These are phyloP conservation scores for Thymelicus lineola DNA, from an alignment of 2,888 invertebrate species.

Conservation along the genomic window DNA sequence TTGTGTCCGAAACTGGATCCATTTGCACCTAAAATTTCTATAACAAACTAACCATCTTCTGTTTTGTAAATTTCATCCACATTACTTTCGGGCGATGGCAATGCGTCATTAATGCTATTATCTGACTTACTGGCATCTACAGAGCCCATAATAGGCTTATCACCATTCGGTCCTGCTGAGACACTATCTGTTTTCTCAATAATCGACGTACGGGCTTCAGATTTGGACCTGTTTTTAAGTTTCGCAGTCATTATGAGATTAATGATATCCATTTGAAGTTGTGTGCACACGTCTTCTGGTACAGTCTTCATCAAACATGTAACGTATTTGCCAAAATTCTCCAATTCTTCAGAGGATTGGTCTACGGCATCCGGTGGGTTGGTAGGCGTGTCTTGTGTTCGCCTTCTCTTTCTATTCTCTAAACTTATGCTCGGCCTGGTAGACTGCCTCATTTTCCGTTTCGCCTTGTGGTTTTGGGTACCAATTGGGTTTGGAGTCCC, in stretches of 20 bases:
- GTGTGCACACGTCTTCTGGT: slow-evolving; percentile 52
- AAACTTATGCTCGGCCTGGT: not conserved
- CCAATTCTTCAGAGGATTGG: slow-evolving; percentile 51
- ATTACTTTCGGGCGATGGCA: not conserved
- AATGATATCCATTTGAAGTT: slow-evolving; percentile 65
- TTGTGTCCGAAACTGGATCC: not conserved
- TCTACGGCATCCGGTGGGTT: not conserved
- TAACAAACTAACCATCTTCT: not conserved
- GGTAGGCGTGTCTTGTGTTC: slow-evolving; percentile 8
- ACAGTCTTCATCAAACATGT: slow-evolving; percentile 59
- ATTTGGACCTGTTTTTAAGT: slow-evolving; percentile 38
- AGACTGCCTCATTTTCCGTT: not conserved
- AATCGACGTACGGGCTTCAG: not conserved
- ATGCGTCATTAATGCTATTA: not conserved
- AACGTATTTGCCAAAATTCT: slow-evolving; percentile 60
- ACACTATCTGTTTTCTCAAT: not conserved
- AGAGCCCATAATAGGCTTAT: not conserved
- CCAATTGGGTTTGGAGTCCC: not conserved
- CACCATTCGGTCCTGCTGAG: not conserved
- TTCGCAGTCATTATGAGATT: slow-evolving; percentile 62
- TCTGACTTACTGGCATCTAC: not conserved
- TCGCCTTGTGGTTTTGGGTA: not conserved
- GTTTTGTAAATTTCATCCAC: not conserved
- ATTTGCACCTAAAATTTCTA: not conserved
- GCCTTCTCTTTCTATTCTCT: slow-evolving; percentile 1